Percentiles rank a stretch among this genome's conserved stretches.
phyloP scores from a whole-genome alignment of 2,888 invertebrate species.

The Portevinia maculata region DNA sequence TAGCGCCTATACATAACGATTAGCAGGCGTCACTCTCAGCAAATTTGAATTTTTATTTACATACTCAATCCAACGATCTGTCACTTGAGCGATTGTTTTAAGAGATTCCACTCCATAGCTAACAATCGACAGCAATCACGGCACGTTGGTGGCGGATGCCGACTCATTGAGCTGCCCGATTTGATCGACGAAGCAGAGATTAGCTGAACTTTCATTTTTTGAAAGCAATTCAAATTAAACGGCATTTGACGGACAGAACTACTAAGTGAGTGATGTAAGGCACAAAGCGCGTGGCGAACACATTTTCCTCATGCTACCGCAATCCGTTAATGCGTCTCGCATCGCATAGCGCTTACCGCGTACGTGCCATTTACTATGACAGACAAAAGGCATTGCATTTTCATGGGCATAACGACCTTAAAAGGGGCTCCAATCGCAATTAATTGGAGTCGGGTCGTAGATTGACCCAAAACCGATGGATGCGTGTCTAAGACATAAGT shows the following conservation, averaged over 20 bases:
- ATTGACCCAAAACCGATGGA: conserved; percentile 62
- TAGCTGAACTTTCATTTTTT: conserved; percentile 62
- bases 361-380: conserved; percentile 38
- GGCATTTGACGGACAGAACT: conserved; percentile 61
- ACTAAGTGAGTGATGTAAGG: conserved; percentile 55
- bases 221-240: conserved; percentile 57
- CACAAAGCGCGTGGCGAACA: conserved; percentile 26
- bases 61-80: conserved; percentile 30
- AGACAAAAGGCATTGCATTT: conserved; percentile 55
- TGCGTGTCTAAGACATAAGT: conserved; percentile 66
- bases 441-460: conserved; percentile 61
- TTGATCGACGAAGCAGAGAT: conserved; percentile 44
- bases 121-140: conserved; percentile 16
- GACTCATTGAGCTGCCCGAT: conserved; percentile 36
- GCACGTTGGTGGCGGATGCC: conserved; percentile 13
- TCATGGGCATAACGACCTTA: conserved; percentile 56
- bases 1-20: conserved; percentile 30
- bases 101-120: conserved; percentile 28
- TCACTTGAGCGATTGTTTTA: conserved; percentile 40
- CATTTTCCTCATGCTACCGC: conserved; percentile 41
- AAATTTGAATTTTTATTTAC: conserved; percentile 50
- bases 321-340: conserved; percentile 63
- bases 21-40: conserved; percentile 47
- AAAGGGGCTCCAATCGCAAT: conserved; percentile 49
- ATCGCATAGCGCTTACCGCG: conserved; percentile 15